phyloP scores from a whole-genome alignment of 2,113 vertebrate genomes.

The Eublepharis macularius region DNA sequence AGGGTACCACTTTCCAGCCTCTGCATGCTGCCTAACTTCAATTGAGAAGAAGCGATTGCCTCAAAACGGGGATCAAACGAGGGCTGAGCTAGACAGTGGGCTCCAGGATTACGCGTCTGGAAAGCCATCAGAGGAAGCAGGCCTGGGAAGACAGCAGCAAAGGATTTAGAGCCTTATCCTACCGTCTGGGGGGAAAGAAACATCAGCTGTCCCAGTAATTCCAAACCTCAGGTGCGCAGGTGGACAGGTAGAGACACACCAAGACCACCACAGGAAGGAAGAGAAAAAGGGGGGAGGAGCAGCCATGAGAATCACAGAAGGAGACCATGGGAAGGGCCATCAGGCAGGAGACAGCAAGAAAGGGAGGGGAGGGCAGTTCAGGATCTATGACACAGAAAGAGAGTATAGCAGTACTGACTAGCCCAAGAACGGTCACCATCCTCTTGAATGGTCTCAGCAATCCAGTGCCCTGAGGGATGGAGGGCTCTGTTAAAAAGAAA shows the following conservation, averaged over 20 bases:
- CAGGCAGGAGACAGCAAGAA: slow-evolving; percentile 49
- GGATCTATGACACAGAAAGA: not conserved
- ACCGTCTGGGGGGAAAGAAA: slow-evolving; percentile 42
- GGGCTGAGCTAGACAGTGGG: slow-evolving; percentile 63
- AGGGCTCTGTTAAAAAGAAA: not conserved
- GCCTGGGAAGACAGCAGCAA: slow-evolving; percentile 68
- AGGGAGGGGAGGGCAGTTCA: not conserved
- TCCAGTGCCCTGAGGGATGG: not conserved
- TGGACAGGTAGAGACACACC: slow-evolving; percentile 61
- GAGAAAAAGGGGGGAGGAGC: slow-evolving; percentile 16
- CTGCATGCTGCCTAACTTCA: slow-evolving; percentile 43
- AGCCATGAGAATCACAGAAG: slow-evolving; percentile 37
- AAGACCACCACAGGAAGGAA: slow-evolving; percentile 52
- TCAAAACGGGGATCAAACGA: slow-evolving; percentile 46
- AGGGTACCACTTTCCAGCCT: not conserved
- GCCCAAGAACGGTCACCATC: not conserved
- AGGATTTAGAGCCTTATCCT: slow-evolving; percentile 66
- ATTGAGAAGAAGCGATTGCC: slow-evolving; percentile 55
- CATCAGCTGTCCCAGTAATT: slow-evolving; percentile 49
- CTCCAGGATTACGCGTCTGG: slow-evolving; percentile 68
- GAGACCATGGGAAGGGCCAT: slow-evolving; percentile 40
- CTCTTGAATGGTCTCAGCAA: not conserved
- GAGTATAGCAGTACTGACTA: not conserved
- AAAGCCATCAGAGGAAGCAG: slow-evolving; percentile 73
- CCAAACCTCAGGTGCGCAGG: slow-evolving; percentile 62